These are phyloP conservation scores for Dryobota labecula DNA, from an alignment of 2,888 invertebrate species.

Conservation along the genomic window DNA sequence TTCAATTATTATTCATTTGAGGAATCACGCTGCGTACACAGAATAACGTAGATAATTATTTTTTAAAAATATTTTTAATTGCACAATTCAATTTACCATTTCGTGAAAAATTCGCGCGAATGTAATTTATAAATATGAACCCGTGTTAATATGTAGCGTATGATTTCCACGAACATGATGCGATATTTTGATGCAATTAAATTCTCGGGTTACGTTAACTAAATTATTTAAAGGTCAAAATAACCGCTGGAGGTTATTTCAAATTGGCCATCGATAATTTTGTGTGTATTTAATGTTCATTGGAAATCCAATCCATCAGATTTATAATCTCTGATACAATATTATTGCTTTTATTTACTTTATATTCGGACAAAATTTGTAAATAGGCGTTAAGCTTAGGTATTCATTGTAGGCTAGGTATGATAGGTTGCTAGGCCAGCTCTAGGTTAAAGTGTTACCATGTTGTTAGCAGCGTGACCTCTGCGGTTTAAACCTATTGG, in stretches of 20 bases:
- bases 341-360: not conserved
- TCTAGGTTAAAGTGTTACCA: too few species aligned
- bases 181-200: slow-evolving; percentile 1
- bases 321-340: not conserved
- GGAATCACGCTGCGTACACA: not conserved
- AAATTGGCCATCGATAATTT: not conserved
- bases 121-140: not conserved
- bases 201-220: not conserved
- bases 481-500: too few species aligned
- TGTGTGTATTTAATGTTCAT: not conserved
- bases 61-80: not conserved
- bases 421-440: too few species aligned
- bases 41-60: not conserved
- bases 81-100: not conserved
- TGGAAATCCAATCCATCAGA: not conserved
- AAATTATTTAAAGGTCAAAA: slow-evolving; percentile 12
- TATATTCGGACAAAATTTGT: not conserved
- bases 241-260: not conserved
- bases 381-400: not conserved
- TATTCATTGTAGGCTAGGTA: too few species aligned
- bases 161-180: not conserved
- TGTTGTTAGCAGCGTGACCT: too few species aligned
- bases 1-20: not conserved
- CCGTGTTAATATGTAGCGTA: too few species aligned
- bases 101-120: not conserved